Evolutionary conservation across 1,140 invertebrate species (phyloP), one percentile per base, ranked within the genome.

Genomic region (Myzus persicae): DNA sequence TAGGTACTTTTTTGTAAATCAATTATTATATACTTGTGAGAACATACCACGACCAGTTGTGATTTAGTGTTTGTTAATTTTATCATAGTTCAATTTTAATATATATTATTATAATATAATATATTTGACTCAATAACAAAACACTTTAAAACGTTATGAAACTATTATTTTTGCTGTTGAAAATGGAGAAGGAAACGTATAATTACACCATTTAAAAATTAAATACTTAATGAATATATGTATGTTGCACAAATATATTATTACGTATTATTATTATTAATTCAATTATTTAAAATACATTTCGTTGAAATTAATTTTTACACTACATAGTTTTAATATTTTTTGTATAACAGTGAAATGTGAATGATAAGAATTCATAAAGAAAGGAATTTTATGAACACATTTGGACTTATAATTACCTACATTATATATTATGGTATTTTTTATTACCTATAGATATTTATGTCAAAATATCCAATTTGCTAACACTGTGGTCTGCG

Each of bases 311-410:
- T 76, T n/a, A n/a, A 76, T n/a, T 76, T 67, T 67, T 67, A 31
- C 11, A 67, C 11, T 67, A n/a, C n/a, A n/a, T n/a, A 67, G 31
- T 67, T 3, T 5, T 67, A 31, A n/a, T n/a, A 18, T 76, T 76
- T n/a, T 76, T 76, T n/a, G 46, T 59, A 31, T 59, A 31, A 76
- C 59, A 76, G 59, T 76, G n/a, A 76, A n/a, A n/a, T 76, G 59
- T 76, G 59, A 76, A 76, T 76, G 14, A 76, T 76, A 76, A 76
- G n/a, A 76, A 76, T 76, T 76, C 31, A 76, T 76, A 76, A 76
- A 76, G 36, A n/a, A 76, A 76, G 1, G 11, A 76, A 76, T 76
- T 76, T 76, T 76, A 76, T 76, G 59, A n/a, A 76, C 59, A 76
- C 14, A 36, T 76, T 76, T n/a, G 31, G 4, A 76, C 59, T n/a